phyloP scores from a whole-genome alignment of 2,113 vertebrate species.

The Electrona antarctica region DNA sequence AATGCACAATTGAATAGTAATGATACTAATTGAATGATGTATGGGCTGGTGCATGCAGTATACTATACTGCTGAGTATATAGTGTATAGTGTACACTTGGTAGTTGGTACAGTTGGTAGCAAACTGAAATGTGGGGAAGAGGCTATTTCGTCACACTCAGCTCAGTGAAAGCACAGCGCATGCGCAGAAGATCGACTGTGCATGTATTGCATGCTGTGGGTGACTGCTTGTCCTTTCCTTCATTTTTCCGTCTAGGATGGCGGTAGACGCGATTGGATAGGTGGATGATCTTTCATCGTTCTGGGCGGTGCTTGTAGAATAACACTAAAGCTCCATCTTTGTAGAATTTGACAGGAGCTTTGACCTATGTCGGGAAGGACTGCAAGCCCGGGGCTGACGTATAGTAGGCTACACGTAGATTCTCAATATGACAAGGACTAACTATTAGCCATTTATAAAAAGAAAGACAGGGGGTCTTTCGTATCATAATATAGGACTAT shows the following conservation, averaged over 20 bases:
- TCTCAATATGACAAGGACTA: slow-evolving; percentile 48
- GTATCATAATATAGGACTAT: slow-evolving; percentile 14
- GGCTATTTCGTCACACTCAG: too few species aligned
- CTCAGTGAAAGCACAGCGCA: too few species aligned
- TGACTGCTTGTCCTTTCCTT: slow-evolving; percentile 15
- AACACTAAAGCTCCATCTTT: slow-evolving; percentile 77
- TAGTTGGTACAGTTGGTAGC: too few species aligned
- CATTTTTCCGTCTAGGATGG: background rate
- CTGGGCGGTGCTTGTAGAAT: slow-evolving; percentile 67
- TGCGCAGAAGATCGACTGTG: background rate
- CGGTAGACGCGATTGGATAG: slow-evolving; percentile 62
- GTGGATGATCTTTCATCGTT: slow-evolving; percentile 42
- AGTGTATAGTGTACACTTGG: too few species aligned
- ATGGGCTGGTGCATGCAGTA: too few species aligned
- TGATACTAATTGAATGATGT: too few species aligned
- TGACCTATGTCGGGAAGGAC: slow-evolving; percentile 72
- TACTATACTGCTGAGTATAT: too few species aligned
- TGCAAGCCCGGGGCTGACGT: slow-evolving; percentile 45
- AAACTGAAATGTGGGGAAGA: too few species aligned
- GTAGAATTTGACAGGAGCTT: slow-evolving; percentile 78
- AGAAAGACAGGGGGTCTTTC: slow-evolving; percentile 24
- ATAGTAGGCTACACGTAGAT: slow-evolving; percentile 6
- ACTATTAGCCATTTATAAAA: slow-evolving; percentile 18
- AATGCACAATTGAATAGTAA: too few species aligned
- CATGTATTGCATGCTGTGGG: slow-evolving; percentile 5